Percentiles rank a stretch among this genome's conserved stretches.
phyloP scores from a whole-genome alignment of 1,140 invertebrate species.

The Drosophila subpulchrella region DNA sequence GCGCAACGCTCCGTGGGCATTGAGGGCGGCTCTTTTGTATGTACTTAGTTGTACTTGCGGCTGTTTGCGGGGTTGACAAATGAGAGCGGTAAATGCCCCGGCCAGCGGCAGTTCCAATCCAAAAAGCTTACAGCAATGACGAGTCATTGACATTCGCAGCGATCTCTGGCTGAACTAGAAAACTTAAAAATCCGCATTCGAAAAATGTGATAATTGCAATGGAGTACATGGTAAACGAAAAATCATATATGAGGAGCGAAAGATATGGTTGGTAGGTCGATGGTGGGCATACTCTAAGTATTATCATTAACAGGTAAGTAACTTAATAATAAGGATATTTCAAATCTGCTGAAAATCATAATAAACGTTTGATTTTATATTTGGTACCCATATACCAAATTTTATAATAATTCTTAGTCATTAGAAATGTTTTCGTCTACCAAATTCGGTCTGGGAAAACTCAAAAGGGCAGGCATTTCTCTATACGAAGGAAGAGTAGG shows the following conservation, averaged over 20 bases:
- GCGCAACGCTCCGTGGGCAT: constrained; percentile 73
- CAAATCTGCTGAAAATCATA: no score
- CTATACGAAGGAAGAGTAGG: neutral
- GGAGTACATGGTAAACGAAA: constrained; percentile 24
- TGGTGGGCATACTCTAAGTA: constrained; percentile 1
- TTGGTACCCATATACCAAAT: no score
- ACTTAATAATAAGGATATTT: no score
- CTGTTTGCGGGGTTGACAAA: constrained; percentile 50
- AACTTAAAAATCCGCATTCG: constrained; percentile 44
- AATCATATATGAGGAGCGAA: neutral
- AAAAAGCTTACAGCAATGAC: constrained; percentile 32
- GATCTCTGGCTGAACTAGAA: constrained; percentile 69
- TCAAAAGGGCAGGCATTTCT: neutral
- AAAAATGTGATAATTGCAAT: constrained; percentile 65
- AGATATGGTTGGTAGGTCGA: neutral
- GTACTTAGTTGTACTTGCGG: constrained; percentile 7
- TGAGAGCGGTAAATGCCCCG: constrained; percentile 64
- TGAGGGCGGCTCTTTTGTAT: constrained; percentile 62
- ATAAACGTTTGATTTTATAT: no score
- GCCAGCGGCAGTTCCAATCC: constrained; percentile 42
- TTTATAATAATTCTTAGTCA: no score
- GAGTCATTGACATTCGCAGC: constrained; percentile 75
- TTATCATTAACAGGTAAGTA: neutral
- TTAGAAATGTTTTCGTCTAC: no score
- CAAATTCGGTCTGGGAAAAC: neutral